Conservation (phyloP, 2,113 vertebrate species). For the Rhizomys pruinosus region DNA sequence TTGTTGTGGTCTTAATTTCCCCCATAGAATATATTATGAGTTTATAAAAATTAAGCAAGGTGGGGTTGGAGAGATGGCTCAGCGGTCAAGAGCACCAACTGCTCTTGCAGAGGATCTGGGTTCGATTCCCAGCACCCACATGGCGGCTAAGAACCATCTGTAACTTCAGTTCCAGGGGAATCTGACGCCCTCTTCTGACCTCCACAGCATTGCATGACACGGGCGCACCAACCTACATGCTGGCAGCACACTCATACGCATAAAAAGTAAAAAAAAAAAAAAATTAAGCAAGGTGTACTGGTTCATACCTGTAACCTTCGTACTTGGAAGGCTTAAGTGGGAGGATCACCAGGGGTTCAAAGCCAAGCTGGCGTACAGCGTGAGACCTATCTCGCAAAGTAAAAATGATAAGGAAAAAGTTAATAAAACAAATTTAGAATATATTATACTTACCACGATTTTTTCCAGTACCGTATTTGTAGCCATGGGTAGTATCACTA, state of each 20-base stretch:
- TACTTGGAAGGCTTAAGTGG: too few relatives aligned
- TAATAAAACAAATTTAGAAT: conserved; percentile 39
- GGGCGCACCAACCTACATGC: too few relatives aligned
- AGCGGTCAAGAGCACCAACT: too few relatives aligned
- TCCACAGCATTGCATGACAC: too few relatives aligned
- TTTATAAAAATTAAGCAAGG: not conserved
- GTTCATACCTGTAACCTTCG: not conserved
- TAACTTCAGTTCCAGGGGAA: too few relatives aligned
- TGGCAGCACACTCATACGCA: too few relatives aligned
- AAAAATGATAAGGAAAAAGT: not conserved
- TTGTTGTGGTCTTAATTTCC: not conserved
- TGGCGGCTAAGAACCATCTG: too few relatives aligned
- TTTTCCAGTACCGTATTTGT: conserved; percentile 24
- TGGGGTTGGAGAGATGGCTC: too few relatives aligned
- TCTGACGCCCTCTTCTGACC: too few relatives aligned
- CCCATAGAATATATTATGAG: not conserved
- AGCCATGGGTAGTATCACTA: not conserved
- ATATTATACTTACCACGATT: not conserved
- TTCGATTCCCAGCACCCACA: too few relatives aligned
- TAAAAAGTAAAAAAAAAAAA: too few relatives aligned
- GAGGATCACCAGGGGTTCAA: not conserved
- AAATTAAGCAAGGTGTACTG: not conserved
- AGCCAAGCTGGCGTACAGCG: not conserved
- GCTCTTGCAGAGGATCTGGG: too few relatives aligned
- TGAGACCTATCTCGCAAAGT: not conserved